These are phyloP conservation scores for Misgurnus mizolepis DNA, from an alignment of 2,113 vertebrate species.

Conservation along the genomic window DNA sequence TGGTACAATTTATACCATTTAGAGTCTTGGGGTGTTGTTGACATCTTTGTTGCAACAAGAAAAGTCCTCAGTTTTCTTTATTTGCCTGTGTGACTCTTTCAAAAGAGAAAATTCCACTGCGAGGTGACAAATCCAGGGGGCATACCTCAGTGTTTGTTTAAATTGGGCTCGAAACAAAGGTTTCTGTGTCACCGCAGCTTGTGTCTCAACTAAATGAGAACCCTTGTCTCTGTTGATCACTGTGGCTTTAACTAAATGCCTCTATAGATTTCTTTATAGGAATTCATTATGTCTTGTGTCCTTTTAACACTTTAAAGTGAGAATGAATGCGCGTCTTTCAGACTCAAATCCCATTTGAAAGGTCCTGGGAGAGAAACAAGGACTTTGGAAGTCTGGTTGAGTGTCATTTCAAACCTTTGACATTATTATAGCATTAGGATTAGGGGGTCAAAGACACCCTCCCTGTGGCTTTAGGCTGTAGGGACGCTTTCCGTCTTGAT, in stretches of 20 bases:
- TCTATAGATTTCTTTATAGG: slow-evolving; percentile 36
- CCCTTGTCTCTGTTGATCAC: slow-evolving; percentile 32
- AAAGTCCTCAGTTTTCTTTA: not conserved
- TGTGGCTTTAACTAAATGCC: slow-evolving; percentile 17
- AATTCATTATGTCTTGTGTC: slow-evolving; percentile 47
- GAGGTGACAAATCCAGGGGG: slow-evolving; percentile 16
- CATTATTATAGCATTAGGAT: not conserved
- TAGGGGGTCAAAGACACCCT: not conserved
- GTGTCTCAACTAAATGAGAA: slow-evolving; percentile 36
- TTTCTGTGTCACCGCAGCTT: slow-evolving; percentile 26
- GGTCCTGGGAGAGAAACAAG: slow-evolving; percentile 12
- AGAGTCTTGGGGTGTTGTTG: not conserved
- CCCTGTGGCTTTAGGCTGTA: not conserved
- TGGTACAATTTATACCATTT: slow-evolving; percentile 5
- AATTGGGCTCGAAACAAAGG: slow-evolving; percentile 34
- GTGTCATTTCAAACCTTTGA: not conserved
- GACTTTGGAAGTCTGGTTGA: slow-evolving; percentile 12
- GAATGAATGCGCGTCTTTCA: slow-evolving; percentile 40
- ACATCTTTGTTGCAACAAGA: slow-evolving; percentile 4
- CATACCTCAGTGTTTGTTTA: slow-evolving; percentile 25
- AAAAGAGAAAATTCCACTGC: slow-evolving; percentile 15
- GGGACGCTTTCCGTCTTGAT: not conserved
- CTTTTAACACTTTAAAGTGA: slow-evolving; percentile 21
- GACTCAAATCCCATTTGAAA: slow-evolving; percentile 2
- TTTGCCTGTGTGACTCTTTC: slow-evolving; percentile 16